These are phyloP conservation scores for Rafetus swinhoei DNA, from an alignment of 2,113 vertebrate genomes.

Conservation along the genomic window DNA sequence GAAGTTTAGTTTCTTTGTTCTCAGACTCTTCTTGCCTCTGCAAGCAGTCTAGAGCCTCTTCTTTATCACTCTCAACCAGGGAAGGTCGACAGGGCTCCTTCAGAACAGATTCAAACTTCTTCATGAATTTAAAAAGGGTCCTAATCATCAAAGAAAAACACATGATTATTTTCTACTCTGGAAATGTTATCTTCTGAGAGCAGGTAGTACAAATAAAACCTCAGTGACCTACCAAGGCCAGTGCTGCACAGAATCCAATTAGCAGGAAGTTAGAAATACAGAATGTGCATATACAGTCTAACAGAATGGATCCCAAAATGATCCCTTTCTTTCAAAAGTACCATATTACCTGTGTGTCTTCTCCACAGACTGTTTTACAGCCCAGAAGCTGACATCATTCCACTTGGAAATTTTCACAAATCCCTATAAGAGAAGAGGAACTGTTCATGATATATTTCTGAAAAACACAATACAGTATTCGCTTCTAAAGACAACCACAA, in stretches of 20 bases:
- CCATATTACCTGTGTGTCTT: constrained; percentile 92
- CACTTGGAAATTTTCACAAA: constrained; percentile 98
- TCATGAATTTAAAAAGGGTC: constrained; percentile 96
- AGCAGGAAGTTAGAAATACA: not conserved
- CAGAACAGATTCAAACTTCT: constrained; percentile 90
- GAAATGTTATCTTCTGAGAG: not conserved
- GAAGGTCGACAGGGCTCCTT: constrained; percentile 82
- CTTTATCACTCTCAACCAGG: constrained; percentile 85
- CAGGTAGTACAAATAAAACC: not conserved
- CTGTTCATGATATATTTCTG: not conserved
- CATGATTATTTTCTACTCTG: not conserved
- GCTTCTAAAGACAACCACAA: not conserved
- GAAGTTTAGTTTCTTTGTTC: constrained; percentile 77
- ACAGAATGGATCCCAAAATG: not conserved
- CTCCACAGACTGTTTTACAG: constrained; percentile 96
- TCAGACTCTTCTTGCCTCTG: constrained; percentile 64
- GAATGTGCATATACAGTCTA: not conserved
- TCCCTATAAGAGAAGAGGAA: constrained; percentile 82
- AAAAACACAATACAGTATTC: not conserved
- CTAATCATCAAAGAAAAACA: constrained; percentile 73
- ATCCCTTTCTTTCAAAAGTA: not conserved
- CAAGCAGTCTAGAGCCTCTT: constrained; percentile 77
- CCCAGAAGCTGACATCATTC: constrained; percentile 98
- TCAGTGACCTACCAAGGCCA: not conserved
- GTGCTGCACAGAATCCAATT: not conserved